Evolutionary conservation across 1,140 invertebrate species (phyloP), one percentile per base, ranked within the genome.

Genomic region (Latrodectus geometricus): DNA sequence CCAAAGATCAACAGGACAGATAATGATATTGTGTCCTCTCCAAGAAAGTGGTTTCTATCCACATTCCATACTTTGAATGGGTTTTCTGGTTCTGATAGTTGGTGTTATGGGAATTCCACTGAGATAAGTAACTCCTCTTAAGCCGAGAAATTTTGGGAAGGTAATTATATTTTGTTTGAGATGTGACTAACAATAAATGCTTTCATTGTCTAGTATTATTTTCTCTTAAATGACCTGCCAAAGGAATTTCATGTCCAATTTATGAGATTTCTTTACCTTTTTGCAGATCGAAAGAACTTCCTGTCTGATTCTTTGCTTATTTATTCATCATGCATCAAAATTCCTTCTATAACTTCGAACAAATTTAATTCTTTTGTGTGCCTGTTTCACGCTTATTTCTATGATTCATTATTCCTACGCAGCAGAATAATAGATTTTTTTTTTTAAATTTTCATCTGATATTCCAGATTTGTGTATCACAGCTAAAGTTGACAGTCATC

Each of bases 201-300:
- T 12, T 76, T 56, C n/a, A 5, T 23, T 54, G 74, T 14, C 11
- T 76, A 11, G 50, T 76, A 14, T 76, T 76, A 14, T 56, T 7
- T 61, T 76, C 50, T 21, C 74, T 4, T 21, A 76, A 21, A 76
- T 76, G 50, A 15, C 74, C 21, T 49, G 74, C 17, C 9, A 76
- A 23, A 17, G 74, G 52, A 21, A 54, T 23, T 23, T 76, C 74
- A 56, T 76, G 74, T 3, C 49, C 74, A 49, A 56, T 76, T 76
- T 56, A 15, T 56, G 54, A 54, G 12, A 21, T 7, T n/a, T 48
- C 9, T 21, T 56, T n/a, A 4, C n/a, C n/a, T n/a, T 52, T 9
- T 48, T 73, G 70, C 11, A 2, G 11, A 48, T 11, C 0, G 70
- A 4, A 2, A 48, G 11, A 1, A 73, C 8, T 15, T 8, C 20